Conservation (phyloP, 30 jellyfish, hydroid and myxozoan species). For the Phacellophora camtschatica region DNA sequence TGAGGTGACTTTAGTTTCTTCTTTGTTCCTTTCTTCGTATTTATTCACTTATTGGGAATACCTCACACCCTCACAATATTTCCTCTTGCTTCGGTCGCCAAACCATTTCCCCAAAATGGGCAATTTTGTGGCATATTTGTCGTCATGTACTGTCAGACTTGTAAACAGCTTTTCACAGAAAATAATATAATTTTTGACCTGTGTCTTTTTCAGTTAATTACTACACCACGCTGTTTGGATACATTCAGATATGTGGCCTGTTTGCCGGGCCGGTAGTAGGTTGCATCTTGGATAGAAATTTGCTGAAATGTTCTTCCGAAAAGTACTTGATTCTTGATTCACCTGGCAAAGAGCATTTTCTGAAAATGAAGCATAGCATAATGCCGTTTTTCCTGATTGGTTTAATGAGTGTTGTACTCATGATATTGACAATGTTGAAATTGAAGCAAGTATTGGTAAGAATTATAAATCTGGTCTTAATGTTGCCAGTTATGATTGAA, state of each 20-base stretch:
- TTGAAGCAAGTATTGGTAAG: slow-evolving; percentile 37
- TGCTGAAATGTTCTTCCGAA: neutral
- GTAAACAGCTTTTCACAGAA: neutral
- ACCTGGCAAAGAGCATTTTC: neutral
- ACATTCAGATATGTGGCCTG: slow-evolving; percentile 55
- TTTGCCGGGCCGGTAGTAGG: slow-evolving; percentile 51
- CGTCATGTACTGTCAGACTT: neutral
- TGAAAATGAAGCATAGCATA: slow-evolving; percentile 15
- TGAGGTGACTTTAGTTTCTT: no score
- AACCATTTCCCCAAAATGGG: no score
- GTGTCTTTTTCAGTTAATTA: slow-evolving; percentile 23
- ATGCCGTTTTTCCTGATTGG: slow-evolving; percentile 30
- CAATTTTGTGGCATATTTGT: neutral
- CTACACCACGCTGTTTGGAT: slow-evolving; percentile 29
- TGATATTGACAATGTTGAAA: slow-evolving; percentile 2
- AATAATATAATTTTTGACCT: neutral
- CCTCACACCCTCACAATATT: no score
- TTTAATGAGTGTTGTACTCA: slow-evolving; percentile 1
- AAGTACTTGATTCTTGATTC: neutral
- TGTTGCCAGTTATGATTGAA: no score
- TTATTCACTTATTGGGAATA: no score
- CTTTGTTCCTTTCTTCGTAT: no score
- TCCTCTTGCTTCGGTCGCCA: no score
- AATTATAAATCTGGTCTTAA: no score
- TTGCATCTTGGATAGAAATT: slow-evolving; percentile 36